Percentiles rank a stretch among this genome's conserved stretches.
phyloP scores from a whole-genome alignment of 2,113 vertebrate genomes.

The Leptocoma aspasia region DNA sequence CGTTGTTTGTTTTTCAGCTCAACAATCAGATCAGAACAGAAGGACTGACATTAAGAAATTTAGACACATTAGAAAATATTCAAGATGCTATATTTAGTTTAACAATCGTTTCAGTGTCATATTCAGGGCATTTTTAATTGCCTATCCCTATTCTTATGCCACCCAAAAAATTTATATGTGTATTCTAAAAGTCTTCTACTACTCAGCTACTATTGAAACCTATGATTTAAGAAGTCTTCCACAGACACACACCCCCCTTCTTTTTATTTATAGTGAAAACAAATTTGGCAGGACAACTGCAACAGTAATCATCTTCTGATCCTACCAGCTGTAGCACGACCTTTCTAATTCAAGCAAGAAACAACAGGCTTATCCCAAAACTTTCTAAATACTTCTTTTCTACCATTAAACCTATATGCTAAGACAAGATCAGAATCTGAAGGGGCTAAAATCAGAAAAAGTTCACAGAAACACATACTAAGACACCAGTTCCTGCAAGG shows the following conservation, averaged over 20 bases:
- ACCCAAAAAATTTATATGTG: background rate
- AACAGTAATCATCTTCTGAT: background rate
- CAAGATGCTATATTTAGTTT: background rate
- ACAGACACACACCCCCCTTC: background rate
- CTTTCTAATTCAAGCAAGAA: background rate
- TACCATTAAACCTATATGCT: rapidly evolving
- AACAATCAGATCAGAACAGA: background rate
- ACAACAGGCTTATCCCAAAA: background rate
- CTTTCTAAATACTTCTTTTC: background rate
- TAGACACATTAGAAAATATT: background rate
- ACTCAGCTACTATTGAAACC: background rate
- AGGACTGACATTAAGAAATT: background rate
- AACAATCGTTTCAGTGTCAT: background rate
- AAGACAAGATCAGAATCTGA: background rate
- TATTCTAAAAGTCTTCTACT: background rate
- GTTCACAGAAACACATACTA: background rate
- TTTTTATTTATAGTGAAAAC: background rate
- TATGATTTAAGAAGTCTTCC: background rate
- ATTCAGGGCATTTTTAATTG: background rate
- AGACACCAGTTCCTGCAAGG: background rate
- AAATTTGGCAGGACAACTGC: background rate
- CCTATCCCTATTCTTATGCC: background rate
- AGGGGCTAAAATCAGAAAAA: background rate
- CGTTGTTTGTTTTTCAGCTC: background rate
- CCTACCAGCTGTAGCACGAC: background rate